Conservation (phyloP, 1,140 invertebrate genomes). For the Drosophila obscura region DNA sequence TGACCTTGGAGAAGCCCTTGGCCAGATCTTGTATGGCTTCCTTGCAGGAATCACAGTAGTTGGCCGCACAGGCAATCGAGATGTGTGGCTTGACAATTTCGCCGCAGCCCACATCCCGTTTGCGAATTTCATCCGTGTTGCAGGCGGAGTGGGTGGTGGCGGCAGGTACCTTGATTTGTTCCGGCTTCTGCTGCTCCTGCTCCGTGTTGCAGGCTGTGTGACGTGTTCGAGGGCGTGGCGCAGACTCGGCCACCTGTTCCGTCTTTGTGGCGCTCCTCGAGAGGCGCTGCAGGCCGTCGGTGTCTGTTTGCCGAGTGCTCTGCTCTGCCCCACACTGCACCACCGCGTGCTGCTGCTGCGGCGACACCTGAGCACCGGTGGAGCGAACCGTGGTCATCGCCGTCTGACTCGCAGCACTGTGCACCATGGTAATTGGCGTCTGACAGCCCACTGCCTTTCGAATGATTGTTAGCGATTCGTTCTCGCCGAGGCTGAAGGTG, state of each 20-base stretch:
- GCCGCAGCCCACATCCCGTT: conserved; percentile 85
- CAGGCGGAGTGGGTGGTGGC: conserved; percentile 60
- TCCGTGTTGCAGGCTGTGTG: conserved; percentile 69
- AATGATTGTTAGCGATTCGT: conserved; percentile 55
- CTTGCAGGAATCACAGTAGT: conserved; percentile 88
- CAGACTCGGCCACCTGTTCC: conserved; percentile 61
- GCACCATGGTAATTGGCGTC: conserved; percentile 39
- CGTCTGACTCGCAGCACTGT: conserved; percentile 59
- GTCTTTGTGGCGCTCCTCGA: conserved; percentile 46
- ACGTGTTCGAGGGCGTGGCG: conserved; percentile 19
- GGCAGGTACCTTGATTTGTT: conserved; percentile 7
- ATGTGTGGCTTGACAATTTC: conserved; percentile 85
- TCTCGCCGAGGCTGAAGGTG: conserved; percentile 77
- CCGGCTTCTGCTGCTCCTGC: conserved; percentile 16
- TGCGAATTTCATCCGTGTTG: conserved; percentile 77
- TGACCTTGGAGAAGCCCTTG: conserved; percentile 84
- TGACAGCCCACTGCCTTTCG: conserved; percentile 70
- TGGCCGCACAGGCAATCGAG: conserved; percentile 85
- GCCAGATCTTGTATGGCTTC: conserved; percentile 86
- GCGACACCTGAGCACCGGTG: conserved; percentile 57
- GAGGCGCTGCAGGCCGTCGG: conserved; percentile 58
- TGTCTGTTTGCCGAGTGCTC: conserved; percentile 65
- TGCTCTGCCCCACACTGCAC: conserved; percentile 55
- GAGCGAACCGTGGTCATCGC: conserved; percentile 38
- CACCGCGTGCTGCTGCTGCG: conserved; percentile 48